These are phyloP conservation scores for Eciton burchellii DNA, from an alignment of 1,140 invertebrate genomes.

Conservation along the genomic window DNA sequence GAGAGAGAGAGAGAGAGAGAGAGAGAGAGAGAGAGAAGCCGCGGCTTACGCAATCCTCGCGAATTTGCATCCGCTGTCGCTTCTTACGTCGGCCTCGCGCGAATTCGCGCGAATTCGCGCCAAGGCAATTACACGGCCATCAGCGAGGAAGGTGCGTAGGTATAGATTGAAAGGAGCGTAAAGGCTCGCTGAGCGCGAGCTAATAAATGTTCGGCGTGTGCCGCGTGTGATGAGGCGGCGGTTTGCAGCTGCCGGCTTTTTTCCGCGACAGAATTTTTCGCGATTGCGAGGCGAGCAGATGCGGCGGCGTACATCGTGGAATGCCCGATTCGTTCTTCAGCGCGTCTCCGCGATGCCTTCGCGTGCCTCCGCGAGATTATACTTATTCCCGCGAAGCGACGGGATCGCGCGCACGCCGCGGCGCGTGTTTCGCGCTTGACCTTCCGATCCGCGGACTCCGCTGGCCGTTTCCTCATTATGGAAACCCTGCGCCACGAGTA, in stretches of 20 bases:
- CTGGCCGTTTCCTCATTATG: constrained; percentile 9
- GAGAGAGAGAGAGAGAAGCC: no score
- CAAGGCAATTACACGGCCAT: neutral
- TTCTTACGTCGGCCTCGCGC: neutral
- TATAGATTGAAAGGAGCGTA: constrained; percentile 19
- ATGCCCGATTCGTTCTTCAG: constrained; percentile 57
- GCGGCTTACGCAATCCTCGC: neutral
- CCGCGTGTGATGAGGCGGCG: constrained; percentile 57
- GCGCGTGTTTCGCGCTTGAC: constrained; percentile 34
- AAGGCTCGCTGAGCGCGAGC: constrained; percentile 2
- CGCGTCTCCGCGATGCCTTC: neutral
- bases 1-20: no score
- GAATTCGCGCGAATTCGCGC: constrained; percentile 1
- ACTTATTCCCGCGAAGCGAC: constrained; percentile 16
- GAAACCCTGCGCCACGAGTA: neutral
- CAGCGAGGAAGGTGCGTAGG: neutral
- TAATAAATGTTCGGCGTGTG: constrained; percentile 61
- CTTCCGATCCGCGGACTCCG: constrained; percentile 43
- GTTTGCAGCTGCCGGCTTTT: constrained; percentile 72
- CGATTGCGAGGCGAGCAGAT: constrained; percentile 71
- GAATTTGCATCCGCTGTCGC: neutral
- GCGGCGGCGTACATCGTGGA: constrained; percentile 51
- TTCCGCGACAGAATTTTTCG: constrained; percentile 70
- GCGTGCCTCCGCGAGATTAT: constrained; percentile 36
- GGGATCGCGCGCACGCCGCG: neutral